Evolutionary conservation across 1,140 invertebrate species (phyloP).

Genomic region (Plutomurus gul): DNA sequence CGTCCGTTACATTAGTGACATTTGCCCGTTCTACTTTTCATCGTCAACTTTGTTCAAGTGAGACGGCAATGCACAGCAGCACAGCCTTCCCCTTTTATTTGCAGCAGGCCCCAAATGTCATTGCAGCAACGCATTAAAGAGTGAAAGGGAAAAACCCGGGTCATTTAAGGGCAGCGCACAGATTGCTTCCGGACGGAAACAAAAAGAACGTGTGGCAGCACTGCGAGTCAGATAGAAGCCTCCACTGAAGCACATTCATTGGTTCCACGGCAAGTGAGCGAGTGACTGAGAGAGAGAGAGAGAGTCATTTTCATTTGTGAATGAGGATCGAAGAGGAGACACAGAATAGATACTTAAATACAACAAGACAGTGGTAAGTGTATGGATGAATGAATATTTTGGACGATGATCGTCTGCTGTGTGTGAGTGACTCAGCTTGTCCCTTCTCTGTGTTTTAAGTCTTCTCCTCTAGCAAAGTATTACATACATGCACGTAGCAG

Average conservation of each 20-base stretch:
- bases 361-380: not conserved
- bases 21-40: not conserved
- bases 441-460: too few species aligned
- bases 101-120: not conserved
- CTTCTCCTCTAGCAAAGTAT: too few species aligned
- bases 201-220: not conserved
- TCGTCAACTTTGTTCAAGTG: too few species aligned
- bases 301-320: not conserved
- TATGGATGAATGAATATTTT: too few species aligned
- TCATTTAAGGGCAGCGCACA: slow-evolving; percentile 26
- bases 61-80: too few species aligned
- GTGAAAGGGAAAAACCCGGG: slow-evolving; percentile 20
- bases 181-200: slow-evolving; percentile 36
- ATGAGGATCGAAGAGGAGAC: too few species aligned
- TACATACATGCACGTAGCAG: too few species aligned
- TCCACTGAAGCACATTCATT: not conserved
- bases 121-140: not conserved
- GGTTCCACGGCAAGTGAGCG: not conserved
- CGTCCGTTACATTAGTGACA: slow-evolving; percentile 18
- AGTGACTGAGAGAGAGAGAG: not conserved
- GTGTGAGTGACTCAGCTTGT: too few species aligned
- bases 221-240: too few species aligned
- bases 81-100: not conserved
- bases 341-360: not conserved
- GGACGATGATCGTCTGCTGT: too few species aligned